phyloP scores from a whole-genome alignment of 2,113 vertebrate species.

The Eulacestoma nigropectus region DNA sequence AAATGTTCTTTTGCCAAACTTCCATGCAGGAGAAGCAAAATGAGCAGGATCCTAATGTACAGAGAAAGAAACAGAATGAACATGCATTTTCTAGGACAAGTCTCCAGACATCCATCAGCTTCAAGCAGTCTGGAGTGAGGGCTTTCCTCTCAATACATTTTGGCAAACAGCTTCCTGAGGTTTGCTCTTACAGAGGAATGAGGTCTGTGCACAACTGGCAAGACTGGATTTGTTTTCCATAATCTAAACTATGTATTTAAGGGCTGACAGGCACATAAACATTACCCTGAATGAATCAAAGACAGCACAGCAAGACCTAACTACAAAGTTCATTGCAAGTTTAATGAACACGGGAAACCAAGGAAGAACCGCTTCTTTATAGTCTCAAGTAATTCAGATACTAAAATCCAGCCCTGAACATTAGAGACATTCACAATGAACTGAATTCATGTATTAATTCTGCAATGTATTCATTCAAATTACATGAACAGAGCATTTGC shows the following conservation, averaged over 20 bases:
- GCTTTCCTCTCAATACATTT: neutral
- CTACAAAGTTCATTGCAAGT: neutral
- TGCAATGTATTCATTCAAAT: neutral
- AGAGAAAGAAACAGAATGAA: neutral
- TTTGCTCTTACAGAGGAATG: neutral
- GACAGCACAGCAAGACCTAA: neutral
- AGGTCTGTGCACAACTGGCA: neutral
- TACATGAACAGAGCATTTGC: neutral
- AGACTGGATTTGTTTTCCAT: neutral
- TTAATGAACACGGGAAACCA: neutral
- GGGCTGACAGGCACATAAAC: neutral
- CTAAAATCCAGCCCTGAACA: neutral
- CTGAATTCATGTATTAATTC: neutral
- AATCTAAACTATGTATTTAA: neutral
- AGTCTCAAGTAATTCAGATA: neutral
- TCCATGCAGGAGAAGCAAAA: neutral
- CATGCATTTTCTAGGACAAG: neutral
- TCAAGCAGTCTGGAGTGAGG: rapidly evolving
- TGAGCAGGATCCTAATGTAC: neutral
- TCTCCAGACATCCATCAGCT: neutral
- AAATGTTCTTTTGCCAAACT: neutral
- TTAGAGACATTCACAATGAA: neutral
- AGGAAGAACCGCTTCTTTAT: neutral
- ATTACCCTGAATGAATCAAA: neutral
- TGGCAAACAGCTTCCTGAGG: neutral